phyloP scores from a whole-genome alignment of 2,113 vertebrate species.

The Tiliqua scincoides region DNA sequence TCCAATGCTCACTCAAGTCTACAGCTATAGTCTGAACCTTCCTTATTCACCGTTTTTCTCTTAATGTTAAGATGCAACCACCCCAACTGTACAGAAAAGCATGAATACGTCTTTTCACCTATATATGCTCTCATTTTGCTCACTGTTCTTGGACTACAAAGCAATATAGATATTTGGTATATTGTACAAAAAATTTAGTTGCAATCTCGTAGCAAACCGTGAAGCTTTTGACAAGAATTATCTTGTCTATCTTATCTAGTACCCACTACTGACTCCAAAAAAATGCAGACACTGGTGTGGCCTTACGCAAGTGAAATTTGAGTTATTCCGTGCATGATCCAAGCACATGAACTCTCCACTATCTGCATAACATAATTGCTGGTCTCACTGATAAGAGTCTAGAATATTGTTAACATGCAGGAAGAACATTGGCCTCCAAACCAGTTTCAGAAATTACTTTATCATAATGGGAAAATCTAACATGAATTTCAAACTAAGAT shows the following conservation, averaged over 20 bases:
- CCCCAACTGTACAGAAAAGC: too few relatives aligned
- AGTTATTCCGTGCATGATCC: background rate
- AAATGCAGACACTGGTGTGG: background rate
- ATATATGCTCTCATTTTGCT: too few relatives aligned
- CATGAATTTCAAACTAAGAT: background rate
- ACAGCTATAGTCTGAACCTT: too few relatives aligned
- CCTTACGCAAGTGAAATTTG: background rate
- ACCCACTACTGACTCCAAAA: background rate
- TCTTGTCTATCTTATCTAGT: too few relatives aligned
- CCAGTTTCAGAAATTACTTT: constrained; percentile 57
- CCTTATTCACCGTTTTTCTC: too few relatives aligned
- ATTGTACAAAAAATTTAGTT: background rate
- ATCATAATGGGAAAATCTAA: background rate
- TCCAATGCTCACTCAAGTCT: too few relatives aligned
- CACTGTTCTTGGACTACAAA: too few relatives aligned
- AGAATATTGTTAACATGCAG: background rate
- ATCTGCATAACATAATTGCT: background rate
- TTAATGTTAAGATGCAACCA: too few relatives aligned
- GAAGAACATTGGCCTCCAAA: constrained; percentile 29
- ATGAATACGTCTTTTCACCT: too few relatives aligned
- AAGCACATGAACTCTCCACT: background rate
- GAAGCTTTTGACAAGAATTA: background rate
- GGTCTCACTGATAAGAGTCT: background rate
- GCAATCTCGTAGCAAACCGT: background rate
- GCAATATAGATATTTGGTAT: too few relatives aligned